phyloP scores from a whole-genome alignment of 2,888 invertebrate genomes.

The Apodemia mormo region DNA sequence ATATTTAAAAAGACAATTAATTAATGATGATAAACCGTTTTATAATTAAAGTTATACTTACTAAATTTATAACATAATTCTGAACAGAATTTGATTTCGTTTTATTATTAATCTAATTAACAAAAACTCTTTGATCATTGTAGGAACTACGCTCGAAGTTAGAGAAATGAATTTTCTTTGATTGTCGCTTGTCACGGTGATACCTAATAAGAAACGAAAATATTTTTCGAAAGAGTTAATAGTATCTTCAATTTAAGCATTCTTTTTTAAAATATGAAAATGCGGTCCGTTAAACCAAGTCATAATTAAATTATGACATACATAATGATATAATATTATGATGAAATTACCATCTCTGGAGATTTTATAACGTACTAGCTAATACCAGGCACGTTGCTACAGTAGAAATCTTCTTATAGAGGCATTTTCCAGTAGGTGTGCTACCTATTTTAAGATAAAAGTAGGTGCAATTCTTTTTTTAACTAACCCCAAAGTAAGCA shows the following conservation, averaged over 20 bases:
- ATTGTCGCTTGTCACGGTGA: conserved; percentile 15
- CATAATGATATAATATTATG: too few relatives aligned
- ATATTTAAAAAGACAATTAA: too few relatives aligned
- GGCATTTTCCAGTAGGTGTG: too few relatives aligned
- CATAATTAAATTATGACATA: not conserved
- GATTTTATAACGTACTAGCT: too few relatives aligned
- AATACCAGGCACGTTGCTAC: too few relatives aligned
- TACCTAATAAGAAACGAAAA: not conserved
- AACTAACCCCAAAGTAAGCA: too few relatives aligned
- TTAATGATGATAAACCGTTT: not conserved
- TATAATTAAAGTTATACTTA: conserved; percentile 8
- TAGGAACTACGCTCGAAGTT: conserved; percentile 11
- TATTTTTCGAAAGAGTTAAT: not conserved
- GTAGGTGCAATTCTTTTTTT: too few relatives aligned
- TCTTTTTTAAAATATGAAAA: not conserved
- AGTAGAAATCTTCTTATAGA: too few relatives aligned
- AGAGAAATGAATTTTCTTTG: conserved; percentile 19
- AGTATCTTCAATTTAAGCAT: not conserved
- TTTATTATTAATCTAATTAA: conserved; percentile 15
- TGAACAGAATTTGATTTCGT: not conserved
- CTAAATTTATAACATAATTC: conserved; percentile 3
- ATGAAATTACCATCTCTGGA: too few relatives aligned
- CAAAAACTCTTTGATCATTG: conserved; percentile 3
- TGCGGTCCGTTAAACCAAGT: not conserved
- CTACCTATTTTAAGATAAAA: too few relatives aligned